Base-by-base conservation (phyloP, 2,888 invertebrate species). In the Drepanosiphum platanoidis region DNA sequence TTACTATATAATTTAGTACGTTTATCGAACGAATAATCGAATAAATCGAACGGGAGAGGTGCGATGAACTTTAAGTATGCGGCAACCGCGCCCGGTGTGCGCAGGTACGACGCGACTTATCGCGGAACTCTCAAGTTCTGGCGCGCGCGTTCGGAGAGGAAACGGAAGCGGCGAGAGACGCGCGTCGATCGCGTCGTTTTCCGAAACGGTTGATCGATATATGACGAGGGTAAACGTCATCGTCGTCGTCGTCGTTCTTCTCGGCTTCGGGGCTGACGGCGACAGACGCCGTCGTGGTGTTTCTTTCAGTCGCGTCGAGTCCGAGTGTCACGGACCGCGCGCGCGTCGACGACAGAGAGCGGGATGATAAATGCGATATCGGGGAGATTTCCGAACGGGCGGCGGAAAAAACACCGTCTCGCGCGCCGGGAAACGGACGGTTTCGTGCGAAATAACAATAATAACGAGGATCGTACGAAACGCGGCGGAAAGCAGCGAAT, bases 321-420 rank as follows among this genome's bases (percentile, higher is more conserved):
- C 66, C 11, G 18, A 68, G 46, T 32, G 79, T 52, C 79, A 2
- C 34, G 18, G 18, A 42, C n/a, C 15, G 34, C 7, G 27, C 15
- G 34, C 7, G 27, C 2, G 52, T 68, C 68, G 34, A 52, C 68
- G 79, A 68, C 52, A 80, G 68, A n/a, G n/a, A n/a, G 52, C 52
- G 79, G 18, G 68, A 36, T 80, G 46, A 80, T 80, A 34, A 80
- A 80, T 80, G 46, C 46, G 68, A 80, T 68, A 68, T 52, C 27
- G 4, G 34, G 2, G 32, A 68, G 68, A 52, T 80, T 80, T 80
- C 5, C 0, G 18, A 52, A 32, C n/a, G n/a, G n/a, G n/a, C n/a
- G n/a, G n/a, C n/a, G 11, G 46, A 79, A 66, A 78, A 68, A 68
- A 64, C 32, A 68, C 32, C 34, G 30, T 80, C 34, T 46, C 27